These are phyloP conservation scores for Diplosoma virens DNA, from an alignment of 23 tunicate genomes.

Conservation along the genomic window DNA sequence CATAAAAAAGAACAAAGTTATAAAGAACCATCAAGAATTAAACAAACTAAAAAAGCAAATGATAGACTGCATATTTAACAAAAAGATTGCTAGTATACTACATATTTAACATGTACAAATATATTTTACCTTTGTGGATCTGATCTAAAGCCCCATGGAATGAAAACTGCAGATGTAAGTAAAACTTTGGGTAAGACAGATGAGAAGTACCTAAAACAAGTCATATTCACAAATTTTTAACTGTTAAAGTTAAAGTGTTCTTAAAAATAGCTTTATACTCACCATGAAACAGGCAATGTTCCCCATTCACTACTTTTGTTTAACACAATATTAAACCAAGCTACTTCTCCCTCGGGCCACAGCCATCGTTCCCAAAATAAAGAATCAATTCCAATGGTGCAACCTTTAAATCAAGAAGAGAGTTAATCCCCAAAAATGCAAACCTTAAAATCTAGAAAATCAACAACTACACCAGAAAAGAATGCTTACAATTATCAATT, in stretches of 20 bases:
- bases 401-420: constrained; percentile 14
- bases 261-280: neutral
- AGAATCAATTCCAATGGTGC: constrained; percentile 64
- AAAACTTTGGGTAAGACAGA: constrained; percentile 79
- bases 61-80: no score
- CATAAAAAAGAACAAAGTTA: no score
- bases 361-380: constrained; percentile 63
- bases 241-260: neutral
- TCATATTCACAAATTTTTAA: no score
- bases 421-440: no score
- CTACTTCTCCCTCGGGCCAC: constrained; percentile 92
- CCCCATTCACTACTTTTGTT: constrained; percentile 95
- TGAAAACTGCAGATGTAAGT: constrained; percentile 42
- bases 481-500: no score
- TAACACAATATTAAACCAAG: constrained; percentile 80
- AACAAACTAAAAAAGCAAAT: no score
- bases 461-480: no score
- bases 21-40: no score
- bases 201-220: constrained; percentile 46
- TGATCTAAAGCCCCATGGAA: constrained; percentile 70
- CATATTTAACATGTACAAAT: no score
- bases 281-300: constrained; percentile 79
- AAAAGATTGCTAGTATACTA: no score
- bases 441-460: no score
- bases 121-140: constrained; percentile 38